Conservation (phyloP, 2,888 invertebrate species). For the Noctuana brunneofusca region DNA sequence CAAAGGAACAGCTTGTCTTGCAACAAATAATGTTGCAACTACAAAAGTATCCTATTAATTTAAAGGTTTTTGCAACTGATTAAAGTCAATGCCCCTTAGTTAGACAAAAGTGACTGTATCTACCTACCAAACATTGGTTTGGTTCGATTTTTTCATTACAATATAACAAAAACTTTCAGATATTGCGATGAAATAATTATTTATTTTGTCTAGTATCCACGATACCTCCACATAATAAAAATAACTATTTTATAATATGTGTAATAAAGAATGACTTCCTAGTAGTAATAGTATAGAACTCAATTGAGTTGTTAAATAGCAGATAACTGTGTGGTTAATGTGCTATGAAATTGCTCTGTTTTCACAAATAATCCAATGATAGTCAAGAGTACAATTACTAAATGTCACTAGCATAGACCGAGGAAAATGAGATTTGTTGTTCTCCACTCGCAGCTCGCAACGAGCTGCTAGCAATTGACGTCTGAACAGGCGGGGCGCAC, state of each 20-base stretch:
- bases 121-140: not conserved
- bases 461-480: slow-evolving; percentile 42
- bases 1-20: slow-evolving; percentile 25
- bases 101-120: slow-evolving; percentile 23
- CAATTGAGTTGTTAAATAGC: slow-evolving; percentile 19
- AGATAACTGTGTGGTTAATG: slow-evolving; percentile 21
- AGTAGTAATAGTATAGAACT: no score
- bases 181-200: not conserved
- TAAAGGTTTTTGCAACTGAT: slow-evolving; percentile 24
- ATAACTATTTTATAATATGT: no score
- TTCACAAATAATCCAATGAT: slow-evolving; percentile 28
- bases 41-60: slow-evolving; percentile 29
- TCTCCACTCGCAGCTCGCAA: slow-evolving; percentile 29
- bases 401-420: slow-evolving; percentile 34
- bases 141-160: not conserved
- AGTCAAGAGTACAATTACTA: slow-evolving; percentile 33
- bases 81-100: slow-evolving; percentile 18
- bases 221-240: no score
- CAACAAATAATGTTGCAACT: slow-evolving; percentile 22
- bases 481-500: slow-evolving; percentile 45
- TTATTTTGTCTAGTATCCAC: no score
- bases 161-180: not conserved
- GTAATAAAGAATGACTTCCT: not conserved
- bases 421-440: slow-evolving; percentile 35
- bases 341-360: slow-evolving; percentile 22